Conservation (phyloP, 2,797 vertebrate genomes). For the Sebastes taczanowskii region DNA sequence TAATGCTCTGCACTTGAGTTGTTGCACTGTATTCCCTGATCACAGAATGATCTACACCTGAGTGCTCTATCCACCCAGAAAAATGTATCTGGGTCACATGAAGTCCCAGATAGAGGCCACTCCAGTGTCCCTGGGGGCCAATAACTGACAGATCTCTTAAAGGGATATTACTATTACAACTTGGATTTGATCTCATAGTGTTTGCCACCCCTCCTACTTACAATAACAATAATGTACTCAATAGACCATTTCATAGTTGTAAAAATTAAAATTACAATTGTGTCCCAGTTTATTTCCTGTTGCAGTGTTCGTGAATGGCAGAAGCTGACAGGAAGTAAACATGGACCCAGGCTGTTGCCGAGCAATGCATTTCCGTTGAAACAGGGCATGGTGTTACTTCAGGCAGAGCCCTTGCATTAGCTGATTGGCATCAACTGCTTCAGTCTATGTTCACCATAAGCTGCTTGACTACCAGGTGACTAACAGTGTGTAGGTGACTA, state of each 20-base stretch:
- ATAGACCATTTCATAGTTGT: too few species aligned
- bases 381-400: background rate
- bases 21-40: slow-evolving; percentile 9
- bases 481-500: background rate
- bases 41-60: slow-evolving; percentile 23
- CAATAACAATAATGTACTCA: background rate
- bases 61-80: background rate
- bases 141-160: background rate
- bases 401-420: background rate
- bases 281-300: too few species aligned
- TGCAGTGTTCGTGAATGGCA: too few species aligned
- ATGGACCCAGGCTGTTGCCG: too few species aligned
- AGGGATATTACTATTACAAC: background rate
- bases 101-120: slow-evolving; percentile 1
- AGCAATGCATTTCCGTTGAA: too few species aligned
- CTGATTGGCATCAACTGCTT: background rate
- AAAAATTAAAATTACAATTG: too few species aligned
- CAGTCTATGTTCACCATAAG: too few species aligned
- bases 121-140: background rate
- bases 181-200: background rate
- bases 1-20: slow-evolving; percentile 7
- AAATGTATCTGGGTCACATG: slow-evolving; percentile 15
- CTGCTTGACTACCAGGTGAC: background rate
- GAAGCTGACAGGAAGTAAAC: too few species aligned
- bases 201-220: background rate